Evolutionary conservation across 1,140 invertebrate genomes (phyloP), one percentile per base, ranked within the genome.

Genomic region (Ostrea denselamellosa): DNA sequence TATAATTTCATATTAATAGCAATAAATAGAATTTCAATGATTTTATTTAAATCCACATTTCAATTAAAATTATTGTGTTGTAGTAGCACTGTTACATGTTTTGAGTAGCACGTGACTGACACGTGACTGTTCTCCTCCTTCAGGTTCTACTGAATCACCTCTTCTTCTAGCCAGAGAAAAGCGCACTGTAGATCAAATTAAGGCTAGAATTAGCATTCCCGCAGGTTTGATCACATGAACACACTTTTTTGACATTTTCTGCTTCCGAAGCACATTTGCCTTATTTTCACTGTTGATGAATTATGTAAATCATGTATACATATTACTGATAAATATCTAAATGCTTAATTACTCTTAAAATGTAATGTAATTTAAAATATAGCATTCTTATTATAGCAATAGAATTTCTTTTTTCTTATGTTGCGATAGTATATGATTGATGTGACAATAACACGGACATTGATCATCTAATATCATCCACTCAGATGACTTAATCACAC

Each of bases 151-250:
- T 85, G 68, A 77, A 12, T 77, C 89, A 34, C 90, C 90, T 9
- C 82, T 91, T 51, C 85, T 91, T 54, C 87, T 91, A 89, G 86
- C 89, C 62, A 91, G 85, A 82, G 90, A 91, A 90, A 91, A 90
- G 86, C 83, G 90, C 62, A 90, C 87, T 85, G 90, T 91, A 82
- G 89, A 89, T 88, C 88, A 88, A 85, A 87, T 91, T 14, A 89
- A 91, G 86, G 90, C 90, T 85, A 86, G 90, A 86, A 89, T 91
- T 87, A 88, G 88, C 77, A 87, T 91, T 77, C 87, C 90, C 58
- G 85, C 89, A 87, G 89, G 89, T 89, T 87, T 89, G 89, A 65
- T 87, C 34, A 87, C 65, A 54, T 87, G 52, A 83, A 17, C 28
- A 4, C 68, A 77, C 68, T 34, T 62, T n/a, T 77, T 77, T 12